A percentile compares a stretch with the other conserved stretches of the same genome.
These are phyloP conservation scores for Myopa testacea DNA, from an alignment of 2,888 invertebrate genomes.

Conservation along the genomic window DNA sequence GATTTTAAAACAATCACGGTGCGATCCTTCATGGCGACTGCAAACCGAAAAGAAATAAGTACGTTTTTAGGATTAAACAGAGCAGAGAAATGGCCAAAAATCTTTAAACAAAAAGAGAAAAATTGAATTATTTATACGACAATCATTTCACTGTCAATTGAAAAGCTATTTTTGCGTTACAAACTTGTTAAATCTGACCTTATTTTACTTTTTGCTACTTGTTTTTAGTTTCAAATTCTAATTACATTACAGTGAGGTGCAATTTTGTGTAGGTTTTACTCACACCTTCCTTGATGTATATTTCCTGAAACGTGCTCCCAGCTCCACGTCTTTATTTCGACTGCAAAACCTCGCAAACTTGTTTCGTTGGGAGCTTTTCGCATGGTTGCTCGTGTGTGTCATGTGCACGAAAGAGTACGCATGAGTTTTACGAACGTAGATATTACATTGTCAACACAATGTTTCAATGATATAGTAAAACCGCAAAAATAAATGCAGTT, in stretches of 20 bases:
- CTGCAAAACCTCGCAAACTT: constrained; percentile 3
- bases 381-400: background rate
- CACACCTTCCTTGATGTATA: background rate
- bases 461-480: too few species aligned
- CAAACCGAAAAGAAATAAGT: too few species aligned
- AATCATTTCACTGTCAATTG: too few species aligned
- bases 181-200: background rate
- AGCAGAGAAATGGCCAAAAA: background rate
- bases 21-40: constrained; percentile 37
- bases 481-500: too few species aligned
- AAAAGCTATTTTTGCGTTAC: too few species aligned
- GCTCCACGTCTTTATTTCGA: constrained; percentile 18
- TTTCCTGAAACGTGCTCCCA: background rate
- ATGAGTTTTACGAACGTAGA: background rate
- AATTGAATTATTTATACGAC: too few species aligned
- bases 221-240: background rate
- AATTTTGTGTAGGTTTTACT: background rate
- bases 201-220: background rate
- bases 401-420: constrained; percentile 14
- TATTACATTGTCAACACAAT: background rate
- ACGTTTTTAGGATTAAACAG: too few species aligned
- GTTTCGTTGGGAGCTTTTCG: background rate
- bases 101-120: background rate
- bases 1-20: constrained; percentile 67
- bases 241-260: background rate